Evolutionary conservation across 2,797 vertebrate species (phyloP).

Genomic region (Meda fulgida): DNA sequence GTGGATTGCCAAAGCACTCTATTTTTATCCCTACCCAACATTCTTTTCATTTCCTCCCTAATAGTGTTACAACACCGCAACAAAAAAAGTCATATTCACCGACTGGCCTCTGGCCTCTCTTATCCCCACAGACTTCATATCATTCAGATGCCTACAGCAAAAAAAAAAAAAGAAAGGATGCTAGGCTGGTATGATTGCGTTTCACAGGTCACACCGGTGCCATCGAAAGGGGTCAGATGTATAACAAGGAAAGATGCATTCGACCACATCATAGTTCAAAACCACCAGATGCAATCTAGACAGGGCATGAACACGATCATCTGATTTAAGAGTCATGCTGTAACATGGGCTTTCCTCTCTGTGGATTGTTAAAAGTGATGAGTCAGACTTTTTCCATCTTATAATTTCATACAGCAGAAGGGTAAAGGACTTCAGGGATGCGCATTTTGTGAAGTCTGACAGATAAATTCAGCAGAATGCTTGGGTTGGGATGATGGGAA

Average conservation of each 20-base stretch:
- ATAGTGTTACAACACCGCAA: conserved; percentile 68
- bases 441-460: not conserved
- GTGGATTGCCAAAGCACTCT: conserved; percentile 72
- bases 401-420: conserved; percentile 16
- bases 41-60: conserved; percentile 72
- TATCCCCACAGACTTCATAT: conserved; percentile 33
- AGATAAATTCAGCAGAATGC: conserved; percentile 8
- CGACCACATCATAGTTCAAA: conserved; percentile 14
- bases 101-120: conserved; percentile 21
- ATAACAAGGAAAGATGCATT: conserved; percentile 32
- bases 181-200: not conserved
- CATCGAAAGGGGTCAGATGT: not conserved
- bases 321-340: not conserved
- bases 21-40: conserved; percentile 74
- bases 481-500: not conserved
- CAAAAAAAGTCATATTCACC: conserved; percentile 59
- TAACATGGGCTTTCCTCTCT: not conserved
- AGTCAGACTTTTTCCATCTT: conserved; percentile 17
- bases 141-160: not conserved
- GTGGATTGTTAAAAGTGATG: conserved; percentile 17
- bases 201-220: conserved; percentile 23
- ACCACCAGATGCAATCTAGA: conserved; percentile 31
- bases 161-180: conserved; percentile 10
- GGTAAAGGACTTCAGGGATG: conserved; percentile 16
- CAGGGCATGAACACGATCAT: not conserved